Base-by-base conservation (phyloP, 2,888 invertebrate species). In the Drosophila hawaiiensis region DNA sequence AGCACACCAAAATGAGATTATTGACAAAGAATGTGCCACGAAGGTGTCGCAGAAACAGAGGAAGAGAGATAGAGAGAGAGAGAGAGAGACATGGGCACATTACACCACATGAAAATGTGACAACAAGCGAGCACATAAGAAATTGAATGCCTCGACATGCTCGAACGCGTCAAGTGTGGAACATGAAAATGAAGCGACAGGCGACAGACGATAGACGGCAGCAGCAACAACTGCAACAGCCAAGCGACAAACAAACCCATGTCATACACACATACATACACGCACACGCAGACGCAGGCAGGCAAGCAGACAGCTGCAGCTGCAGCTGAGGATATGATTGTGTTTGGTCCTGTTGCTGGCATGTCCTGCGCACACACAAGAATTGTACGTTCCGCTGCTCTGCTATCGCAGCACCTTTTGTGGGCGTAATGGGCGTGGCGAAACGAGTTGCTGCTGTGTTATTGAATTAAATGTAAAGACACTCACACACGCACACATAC, bases 31-130 rank as follows among this genome's bases (percentile, higher is more conserved):
- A 50, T 56, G n/a, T n/a, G 29, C 3, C 56, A 55, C 22, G 22
- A 28, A 50, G 50, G 50, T 50, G 50, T 28, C 16, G 54, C 6
- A 25, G 56, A 22, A 43, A 12, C 5, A 52, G 19, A 3, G 25
- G 12, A n/a, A 29, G 49, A 4, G 9, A 1, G 5, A 10, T 37
- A 22, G 41, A 2, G 33, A 16, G 35, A 22, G 56, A 3, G 10
- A 10, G 53, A 9, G 16, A 3, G n/a, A 7, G 66, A 68, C 55
- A 65, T 7, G 47, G 59, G 62, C 47, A 84, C 74, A 83, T 74
- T 74, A 81, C 88, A 70, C 69, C 81, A 72, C 76, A 80, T 72
- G 83, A 82, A 82, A 83, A 88, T 80, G 80, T 83, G 86, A 85
- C 86, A 78, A 76, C 59, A 74, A 75, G 75, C 73, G 69, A 75